A percentile compares a stretch with the other conserved stretches of the same genome.
phyloP scores from a whole-genome alignment of 92 coral and sea anemone species.

The Ricordea florida region DNA sequence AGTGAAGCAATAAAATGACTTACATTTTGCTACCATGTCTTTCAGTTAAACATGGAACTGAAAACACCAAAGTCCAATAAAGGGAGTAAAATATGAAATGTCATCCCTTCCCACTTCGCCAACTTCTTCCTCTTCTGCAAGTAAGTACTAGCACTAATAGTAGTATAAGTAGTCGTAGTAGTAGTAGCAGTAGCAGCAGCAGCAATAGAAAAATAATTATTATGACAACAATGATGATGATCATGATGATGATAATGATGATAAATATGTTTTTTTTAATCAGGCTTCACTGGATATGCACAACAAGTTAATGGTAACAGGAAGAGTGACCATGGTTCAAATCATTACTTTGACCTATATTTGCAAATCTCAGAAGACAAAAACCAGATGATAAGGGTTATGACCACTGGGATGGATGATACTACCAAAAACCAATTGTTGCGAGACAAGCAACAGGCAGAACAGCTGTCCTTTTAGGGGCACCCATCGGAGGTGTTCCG shows the following conservation, averaged over 20 bases:
- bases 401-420: slow-evolving; percentile 15
- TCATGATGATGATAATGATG: slow-evolving; percentile 11
- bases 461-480: too few relatives aligned
- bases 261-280: slow-evolving; percentile 17
- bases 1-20: slow-evolving; percentile 8
- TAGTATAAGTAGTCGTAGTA: slow-evolving; percentile 7
- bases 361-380: slow-evolving; percentile 10
- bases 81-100: slow-evolving; percentile 47
- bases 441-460: slow-evolving; percentile 15
- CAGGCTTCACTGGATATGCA: slow-evolving; percentile 37
- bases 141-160: slow-evolving; percentile 32
- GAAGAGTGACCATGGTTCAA: slow-evolving; percentile 24
- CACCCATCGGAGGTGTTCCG: too few relatives aligned
- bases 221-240: background rate
- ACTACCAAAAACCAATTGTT: slow-evolving; percentile 11
- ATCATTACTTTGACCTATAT: slow-evolving; percentile 14
- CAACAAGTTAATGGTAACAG: slow-evolving; percentile 10
- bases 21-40: slow-evolving; percentile 17
- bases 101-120: slow-evolving; percentile 38
- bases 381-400: slow-evolving; percentile 18
- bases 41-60: slow-evolving; percentile 5
- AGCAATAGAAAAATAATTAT: slow-evolving; percentile 21
- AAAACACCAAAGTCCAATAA: slow-evolving; percentile 43
- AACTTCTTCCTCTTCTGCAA: slow-evolving; percentile 41
- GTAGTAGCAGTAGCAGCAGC: slow-evolving; percentile 23